phyloP scores from a whole-genome alignment of 1,140 invertebrate genomes.

The Calephelis nemesis region DNA sequence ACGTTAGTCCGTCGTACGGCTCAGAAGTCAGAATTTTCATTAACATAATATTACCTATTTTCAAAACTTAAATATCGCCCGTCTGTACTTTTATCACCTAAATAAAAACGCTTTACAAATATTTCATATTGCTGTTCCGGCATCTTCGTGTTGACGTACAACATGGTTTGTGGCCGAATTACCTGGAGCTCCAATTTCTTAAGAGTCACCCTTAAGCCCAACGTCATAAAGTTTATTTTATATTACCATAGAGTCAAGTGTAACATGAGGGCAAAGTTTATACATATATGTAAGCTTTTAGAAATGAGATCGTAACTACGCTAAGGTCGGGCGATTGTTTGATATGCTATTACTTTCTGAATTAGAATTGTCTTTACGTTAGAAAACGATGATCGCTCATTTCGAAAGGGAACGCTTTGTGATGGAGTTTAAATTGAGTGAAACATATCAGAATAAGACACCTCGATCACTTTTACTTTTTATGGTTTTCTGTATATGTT shows the following conservation, averaged over 20 bases:
- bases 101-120: constrained; percentile 53
- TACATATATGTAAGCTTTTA: constrained; percentile 50
- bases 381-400: too few relatives aligned
- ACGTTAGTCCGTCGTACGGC: too few relatives aligned
- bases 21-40: neutral
- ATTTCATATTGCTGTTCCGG: constrained; percentile 51
- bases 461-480: too few relatives aligned
- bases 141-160: constrained; percentile 42
- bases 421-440: too few relatives aligned
- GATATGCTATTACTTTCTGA: constrained; percentile 15
- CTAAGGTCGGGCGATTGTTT: constrained; percentile 18
- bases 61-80: constrained; percentile 26
- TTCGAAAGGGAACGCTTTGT: too few relatives aligned
- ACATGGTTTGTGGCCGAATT: constrained; percentile 23
- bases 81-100: constrained; percentile 38
- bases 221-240: constrained; percentile 14
- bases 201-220: constrained; percentile 16
- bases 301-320: constrained; percentile 48
- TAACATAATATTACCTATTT: neutral
- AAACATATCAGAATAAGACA: too few relatives aligned
- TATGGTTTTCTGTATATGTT: too few relatives aligned
- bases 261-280: constrained; percentile 35
- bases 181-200: constrained; percentile 24
- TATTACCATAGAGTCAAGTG: neutral
- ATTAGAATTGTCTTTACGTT: constrained; percentile 15